Conservation (phyloP, 2,797 vertebrate species). For the Muraenolepis orangiensis region DNA sequence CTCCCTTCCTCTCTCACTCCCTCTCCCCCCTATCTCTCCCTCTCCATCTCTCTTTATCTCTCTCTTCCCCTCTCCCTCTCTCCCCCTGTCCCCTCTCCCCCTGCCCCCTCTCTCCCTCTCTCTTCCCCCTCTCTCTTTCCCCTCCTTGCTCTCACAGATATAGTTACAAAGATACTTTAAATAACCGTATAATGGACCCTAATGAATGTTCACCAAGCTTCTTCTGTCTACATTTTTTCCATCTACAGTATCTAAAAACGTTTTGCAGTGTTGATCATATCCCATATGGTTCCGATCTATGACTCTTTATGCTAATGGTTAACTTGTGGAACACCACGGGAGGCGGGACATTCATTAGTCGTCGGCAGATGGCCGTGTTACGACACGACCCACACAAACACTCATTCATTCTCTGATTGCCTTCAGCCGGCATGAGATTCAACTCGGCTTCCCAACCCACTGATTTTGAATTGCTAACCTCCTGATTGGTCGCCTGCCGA, state of each 20-base stretch:
- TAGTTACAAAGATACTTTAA: not conserved
- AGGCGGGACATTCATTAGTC: too few relatives aligned
- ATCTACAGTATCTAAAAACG: not conserved
- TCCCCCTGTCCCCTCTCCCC: too few relatives aligned
- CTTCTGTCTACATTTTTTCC: not conserved
- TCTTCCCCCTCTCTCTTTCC: not conserved
- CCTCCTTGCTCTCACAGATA: too few relatives aligned
- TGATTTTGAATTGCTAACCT: not conserved
- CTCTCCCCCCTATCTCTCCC: too few relatives aligned
- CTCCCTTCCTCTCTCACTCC: too few relatives aligned
- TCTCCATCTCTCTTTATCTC: too few relatives aligned
- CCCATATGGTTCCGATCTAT: not conserved
- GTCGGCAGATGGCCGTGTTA: not conserved
- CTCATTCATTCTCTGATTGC: not conserved
- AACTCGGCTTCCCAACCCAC: not conserved
- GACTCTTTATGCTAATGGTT: not conserved
- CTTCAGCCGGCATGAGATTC: not conserved
- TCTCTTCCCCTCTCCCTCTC: too few relatives aligned
- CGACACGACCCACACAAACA: not conserved
- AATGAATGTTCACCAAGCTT: not conserved
- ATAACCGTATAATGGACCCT: not conserved
- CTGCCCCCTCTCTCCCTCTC: too few relatives aligned
- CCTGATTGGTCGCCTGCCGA: not conserved
- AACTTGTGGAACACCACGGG: not conserved
- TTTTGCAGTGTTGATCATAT: not conserved